A percentile compares a stretch with the other conserved stretches of the same genome.
Conservation (phyloP, 2,797 vertebrate genomes). For the Garrulus glandarius region DNA sequence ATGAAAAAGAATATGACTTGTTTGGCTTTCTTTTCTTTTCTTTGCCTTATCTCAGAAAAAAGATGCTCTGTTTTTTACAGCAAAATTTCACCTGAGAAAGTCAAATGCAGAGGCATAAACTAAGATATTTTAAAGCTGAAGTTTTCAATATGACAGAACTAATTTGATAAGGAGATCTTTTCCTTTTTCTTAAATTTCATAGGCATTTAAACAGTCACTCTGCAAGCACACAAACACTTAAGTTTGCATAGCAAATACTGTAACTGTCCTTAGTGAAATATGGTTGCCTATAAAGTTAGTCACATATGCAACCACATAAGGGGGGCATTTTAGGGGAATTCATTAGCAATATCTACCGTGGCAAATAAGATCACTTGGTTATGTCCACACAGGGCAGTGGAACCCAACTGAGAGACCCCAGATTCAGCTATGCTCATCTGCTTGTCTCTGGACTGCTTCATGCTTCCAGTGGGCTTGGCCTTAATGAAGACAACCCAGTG, state of each 20-base stretch:
- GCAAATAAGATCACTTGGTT: not conserved
- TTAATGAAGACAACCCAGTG: not conserved
- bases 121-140: not conserved
- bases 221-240: not conserved
- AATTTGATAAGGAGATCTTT: not conserved
- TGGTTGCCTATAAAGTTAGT: not conserved
- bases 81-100: not conserved
- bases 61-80: not conserved
- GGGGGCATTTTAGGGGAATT: not conserved
- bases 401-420: not conserved
- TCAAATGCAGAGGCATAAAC: not conserved
- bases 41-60: not conserved
- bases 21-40: not conserved
- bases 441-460: not conserved
- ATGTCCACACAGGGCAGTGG: not conserved
- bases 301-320: not conserved
- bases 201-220: not conserved
- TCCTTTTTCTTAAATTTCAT: not conserved
- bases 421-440: not conserved
- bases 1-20: not conserved
- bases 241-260: not conserved
- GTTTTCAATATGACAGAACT: not conserved
- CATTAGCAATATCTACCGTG: not conserved
- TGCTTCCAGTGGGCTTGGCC: not conserved
- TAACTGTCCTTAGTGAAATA: not conserved